Evolutionary conservation across 2,113 vertebrate species (phyloP).

Genomic region (Nerophis ophidion): DNA sequence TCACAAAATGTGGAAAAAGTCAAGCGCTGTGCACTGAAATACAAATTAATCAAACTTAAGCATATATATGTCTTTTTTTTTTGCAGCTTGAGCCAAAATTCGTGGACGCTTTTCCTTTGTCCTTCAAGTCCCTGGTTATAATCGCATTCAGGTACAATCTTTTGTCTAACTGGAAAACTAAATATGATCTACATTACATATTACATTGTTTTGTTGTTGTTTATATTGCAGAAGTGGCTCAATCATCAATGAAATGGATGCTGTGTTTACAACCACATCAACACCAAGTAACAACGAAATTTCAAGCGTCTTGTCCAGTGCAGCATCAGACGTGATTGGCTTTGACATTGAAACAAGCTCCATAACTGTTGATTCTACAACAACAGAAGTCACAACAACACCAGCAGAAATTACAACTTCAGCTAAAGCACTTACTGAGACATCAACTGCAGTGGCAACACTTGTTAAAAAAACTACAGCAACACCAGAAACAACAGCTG

Average conservation of each 20-base stretch:
- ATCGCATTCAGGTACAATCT: slow-evolving; percentile 25
- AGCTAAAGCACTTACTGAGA: neutral
- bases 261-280: neutral
- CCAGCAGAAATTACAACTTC: too few species aligned
- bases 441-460: neutral
- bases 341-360: slow-evolving; percentile 32
- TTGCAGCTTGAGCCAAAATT: slow-evolving; percentile 24
- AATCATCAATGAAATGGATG: slow-evolving; percentile 8
- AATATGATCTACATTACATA: too few species aligned
- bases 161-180: too few species aligned
- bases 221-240: slow-evolving; percentile 39
- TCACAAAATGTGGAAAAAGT: too few species aligned
- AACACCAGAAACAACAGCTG: neutral
- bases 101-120: neutral
- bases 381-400: neutral
- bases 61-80: neutral
- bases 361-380: slow-evolving; percentile 16
- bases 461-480: neutral
- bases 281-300: slow-evolving; percentile 20
- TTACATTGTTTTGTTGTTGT: neutral
- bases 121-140: slow-evolving; percentile 9
- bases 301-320: slow-evolving; percentile 15
- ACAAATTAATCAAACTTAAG: neutral
- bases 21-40: neutral
- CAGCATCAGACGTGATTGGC: slow-evolving; percentile 8